phyloP scores from a whole-genome alignment of 2,113 vertebrate species.

The Dromaius novaehollandiae region DNA sequence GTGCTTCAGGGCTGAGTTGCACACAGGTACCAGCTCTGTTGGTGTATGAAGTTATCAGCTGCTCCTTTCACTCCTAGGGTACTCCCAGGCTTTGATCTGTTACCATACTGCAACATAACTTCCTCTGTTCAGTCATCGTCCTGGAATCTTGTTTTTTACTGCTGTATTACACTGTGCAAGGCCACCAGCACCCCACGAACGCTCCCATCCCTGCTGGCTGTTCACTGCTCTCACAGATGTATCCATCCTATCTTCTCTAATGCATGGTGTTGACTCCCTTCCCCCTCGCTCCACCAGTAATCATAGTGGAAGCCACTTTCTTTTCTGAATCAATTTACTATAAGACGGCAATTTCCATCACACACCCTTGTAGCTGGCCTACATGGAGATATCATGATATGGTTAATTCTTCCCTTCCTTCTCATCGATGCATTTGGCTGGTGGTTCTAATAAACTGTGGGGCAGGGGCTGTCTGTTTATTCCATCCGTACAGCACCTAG shows the following conservation, averaged over 20 bases:
- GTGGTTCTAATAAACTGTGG: neutral
- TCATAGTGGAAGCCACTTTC: neutral
- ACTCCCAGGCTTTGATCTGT: slow-evolving; percentile 47
- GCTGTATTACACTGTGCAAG: neutral
- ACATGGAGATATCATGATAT: neutral
- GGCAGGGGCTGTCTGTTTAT: neutral
- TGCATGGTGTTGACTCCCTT: neutral
- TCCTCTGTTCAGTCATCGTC: neutral
- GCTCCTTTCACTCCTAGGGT: neutral
- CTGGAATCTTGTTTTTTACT: neutral
- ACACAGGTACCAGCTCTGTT: neutral
- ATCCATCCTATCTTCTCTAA: neutral
- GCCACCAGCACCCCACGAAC: neutral
- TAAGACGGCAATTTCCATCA: neutral
- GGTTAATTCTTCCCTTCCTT: neutral
- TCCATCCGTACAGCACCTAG: neutral
- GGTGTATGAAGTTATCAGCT: neutral
- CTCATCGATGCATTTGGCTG: neutral
- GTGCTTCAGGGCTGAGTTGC: slow-evolving; percentile 1
- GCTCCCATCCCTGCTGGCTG: neutral
- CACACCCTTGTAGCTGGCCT: neutral
- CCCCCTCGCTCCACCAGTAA: neutral
- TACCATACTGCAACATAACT: neutral
- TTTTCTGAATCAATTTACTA: neutral
- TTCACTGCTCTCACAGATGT: neutral